Conservation (phyloP, 2,888 invertebrate species). For the Eurytoma californica region DNA sequence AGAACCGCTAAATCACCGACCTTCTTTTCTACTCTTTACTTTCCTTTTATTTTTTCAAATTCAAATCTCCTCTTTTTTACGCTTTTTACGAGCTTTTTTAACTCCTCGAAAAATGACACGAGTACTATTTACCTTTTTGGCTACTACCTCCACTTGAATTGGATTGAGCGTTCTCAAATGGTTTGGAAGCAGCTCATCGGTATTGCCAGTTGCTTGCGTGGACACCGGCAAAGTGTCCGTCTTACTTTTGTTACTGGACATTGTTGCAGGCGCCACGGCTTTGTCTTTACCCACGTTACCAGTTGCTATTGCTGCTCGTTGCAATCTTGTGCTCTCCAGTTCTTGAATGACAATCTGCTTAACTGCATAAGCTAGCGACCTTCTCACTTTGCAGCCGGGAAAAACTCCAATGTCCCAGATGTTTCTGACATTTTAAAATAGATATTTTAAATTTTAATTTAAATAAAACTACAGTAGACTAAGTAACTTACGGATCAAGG, state of each 20-base stretch:
- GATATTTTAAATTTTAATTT: not conserved
- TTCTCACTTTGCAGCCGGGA: slow-evolving; percentile 65
- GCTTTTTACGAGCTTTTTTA: too few relatives aligned
- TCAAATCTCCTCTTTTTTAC: too few relatives aligned
- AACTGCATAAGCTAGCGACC: slow-evolving; percentile 64
- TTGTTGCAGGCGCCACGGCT: not conserved
- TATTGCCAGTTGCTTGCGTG: not conserved
- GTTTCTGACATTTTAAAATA: slow-evolving; percentile 61
- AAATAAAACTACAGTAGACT: not conserved
- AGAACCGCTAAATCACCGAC: not conserved
- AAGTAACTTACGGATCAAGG: slow-evolving; percentile 69
- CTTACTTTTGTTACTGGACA: slow-evolving; percentile 19
- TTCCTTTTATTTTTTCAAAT: not conserved
- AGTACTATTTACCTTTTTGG: slow-evolving; percentile 15
- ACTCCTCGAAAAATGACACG: too few relatives aligned
- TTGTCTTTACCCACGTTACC: slow-evolving; percentile 12
- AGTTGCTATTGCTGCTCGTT: slow-evolving; percentile 60
- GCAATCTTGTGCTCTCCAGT: slow-evolving; percentile 67
- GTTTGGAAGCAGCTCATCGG: slow-evolving; percentile 72
- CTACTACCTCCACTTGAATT: slow-evolving; percentile 11
- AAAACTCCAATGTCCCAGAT: slow-evolving; percentile 67
- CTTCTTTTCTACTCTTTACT: not conserved
- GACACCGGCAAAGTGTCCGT: not conserved
- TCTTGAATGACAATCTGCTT: slow-evolving; percentile 71
- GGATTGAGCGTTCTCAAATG: slow-evolving; percentile 78